Conservation (phyloP, 2,888 invertebrate genomes). For the Drosophila diplacantha region DNA sequence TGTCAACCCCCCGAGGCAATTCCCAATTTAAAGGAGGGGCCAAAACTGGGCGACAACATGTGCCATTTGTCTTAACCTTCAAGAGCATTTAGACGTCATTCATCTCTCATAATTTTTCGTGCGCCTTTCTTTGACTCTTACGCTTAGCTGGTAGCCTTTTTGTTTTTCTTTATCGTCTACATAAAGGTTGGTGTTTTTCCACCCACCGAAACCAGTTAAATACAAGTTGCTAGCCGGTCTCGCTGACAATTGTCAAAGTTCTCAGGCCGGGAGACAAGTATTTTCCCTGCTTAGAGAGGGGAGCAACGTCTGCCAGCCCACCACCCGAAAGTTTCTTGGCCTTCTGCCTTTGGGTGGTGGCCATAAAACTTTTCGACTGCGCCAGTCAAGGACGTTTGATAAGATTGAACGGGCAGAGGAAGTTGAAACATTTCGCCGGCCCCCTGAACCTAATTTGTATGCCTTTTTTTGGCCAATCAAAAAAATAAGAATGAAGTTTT, state of each 20-base stretch:
- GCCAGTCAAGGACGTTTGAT: conserved; percentile 54
- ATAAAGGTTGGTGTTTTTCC: conserved; percentile 46
- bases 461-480: background rate
- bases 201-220: conserved; percentile 28
- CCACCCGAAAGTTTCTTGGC: conserved; percentile 26
- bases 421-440: conserved; percentile 13
- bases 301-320: background rate
- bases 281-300: conserved; percentile 2
- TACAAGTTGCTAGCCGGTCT: conserved; percentile 5
- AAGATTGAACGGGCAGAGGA: conserved; percentile 42
- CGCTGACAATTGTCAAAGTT: conserved; percentile 11
- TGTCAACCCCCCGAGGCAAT: conserved; percentile 18
- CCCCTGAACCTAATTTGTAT: conserved; percentile 20
- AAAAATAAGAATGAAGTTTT: conserved; percentile 8
- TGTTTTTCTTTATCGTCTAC: conserved; percentile 25
- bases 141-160: conserved; percentile 4
- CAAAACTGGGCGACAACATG: conserved; percentile 45
- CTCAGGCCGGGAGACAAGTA: conserved; percentile 5
- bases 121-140: conserved; percentile 29
- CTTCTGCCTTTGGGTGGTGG: conserved; percentile 36
- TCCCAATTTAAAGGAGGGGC: conserved; percentile 10
- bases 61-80: conserved; percentile 71
- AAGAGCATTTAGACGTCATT: conserved; percentile 70
- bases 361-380: conserved; percentile 32
- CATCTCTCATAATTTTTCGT: conserved; percentile 65